Base-by-base conservation (phyloP, 2,113 vertebrate genomes). In the Pseudorasbora parva region DNA sequence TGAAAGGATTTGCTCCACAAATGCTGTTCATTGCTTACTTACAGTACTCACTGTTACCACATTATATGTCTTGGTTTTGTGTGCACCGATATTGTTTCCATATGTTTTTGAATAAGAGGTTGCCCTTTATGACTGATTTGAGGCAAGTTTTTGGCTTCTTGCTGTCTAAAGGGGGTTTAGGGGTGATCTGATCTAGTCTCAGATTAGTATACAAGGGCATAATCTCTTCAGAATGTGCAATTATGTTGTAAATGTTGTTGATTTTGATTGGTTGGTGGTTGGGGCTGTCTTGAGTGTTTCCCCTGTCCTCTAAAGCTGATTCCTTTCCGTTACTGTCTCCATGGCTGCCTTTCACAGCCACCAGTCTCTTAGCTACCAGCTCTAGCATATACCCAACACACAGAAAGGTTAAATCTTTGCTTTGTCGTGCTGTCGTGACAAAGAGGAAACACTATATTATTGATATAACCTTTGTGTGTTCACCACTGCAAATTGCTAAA, bases 301-400 rank as follows among this genome's bases (percentile, higher is more conserved):
- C 88, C 88, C 91, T 85, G 86, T 92, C 89, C 87, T 90, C 90
- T 92, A 87, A 76, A 68, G 92, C 91, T 92, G 86, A 91, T 90
- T 89, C 92, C 91, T 92, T 92, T 90, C 92, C 91, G 93, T 91
- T 91, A 78, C 90, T 93, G 90, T 93, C 84, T 88, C 92, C 92
- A 93, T 93, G 91, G 92, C 93, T 92, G 93, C 93, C 92, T 91
- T 89, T 94, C 92, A 93, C 91, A 92, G 93, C 92, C 93, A 92
- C 88, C 73, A 81, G 62, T 69, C 89, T 89, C 91, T 89, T 85
- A 92, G 90, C 91, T 88, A 86, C 86, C 89, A 86, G 89, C 86
- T 91, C 92, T 93, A 92, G 93, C 93, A 95, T 93, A 93, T 93
- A 92, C 91, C 91, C 91, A 85, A 71, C 56, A 87, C 56, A 89